Conservation (phyloP, 2,113 vertebrate genomes). For the Zootoca vivipara region DNA sequence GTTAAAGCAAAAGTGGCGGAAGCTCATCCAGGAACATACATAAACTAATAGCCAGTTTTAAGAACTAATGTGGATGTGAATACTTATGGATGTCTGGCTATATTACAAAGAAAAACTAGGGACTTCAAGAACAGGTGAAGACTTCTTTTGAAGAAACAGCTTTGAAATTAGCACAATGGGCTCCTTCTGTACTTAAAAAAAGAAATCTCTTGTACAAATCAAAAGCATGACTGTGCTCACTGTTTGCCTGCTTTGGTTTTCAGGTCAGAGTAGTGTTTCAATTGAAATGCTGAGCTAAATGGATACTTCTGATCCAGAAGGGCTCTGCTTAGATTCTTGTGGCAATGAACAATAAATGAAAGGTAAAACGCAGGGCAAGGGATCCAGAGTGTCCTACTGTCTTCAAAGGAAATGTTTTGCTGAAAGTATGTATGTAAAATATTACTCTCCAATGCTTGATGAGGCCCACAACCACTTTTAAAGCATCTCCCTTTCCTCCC, state of each 20-base stretch:
- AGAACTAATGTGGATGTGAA: neutral
- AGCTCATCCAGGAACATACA: neutral
- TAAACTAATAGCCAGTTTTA: neutral
- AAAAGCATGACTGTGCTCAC: neutral
- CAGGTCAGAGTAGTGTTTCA: neutral
- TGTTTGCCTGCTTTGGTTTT: neutral
- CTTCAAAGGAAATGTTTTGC: no score
- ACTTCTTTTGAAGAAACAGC: neutral
- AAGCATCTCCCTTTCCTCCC: neutral
- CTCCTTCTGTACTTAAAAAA: neutral
- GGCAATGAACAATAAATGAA: neutral
- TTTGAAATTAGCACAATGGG: neutral
- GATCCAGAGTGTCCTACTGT: no score
- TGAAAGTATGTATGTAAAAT: no score
- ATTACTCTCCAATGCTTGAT: no score
- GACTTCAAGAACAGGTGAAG: neutral
- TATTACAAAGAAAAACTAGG: neutral
- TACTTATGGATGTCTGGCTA: neutral
- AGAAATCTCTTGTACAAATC: neutral
- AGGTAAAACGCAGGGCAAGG: neutral
- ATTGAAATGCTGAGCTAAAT: no score
- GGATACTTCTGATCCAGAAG: no score
- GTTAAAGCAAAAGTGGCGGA: neutral
- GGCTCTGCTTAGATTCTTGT: neutral
- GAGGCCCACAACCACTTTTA: neutral